These are phyloP conservation scores for Aproaerema taeniolella DNA, from an alignment of 2,888 invertebrate genomes.

Conservation along the genomic window DNA sequence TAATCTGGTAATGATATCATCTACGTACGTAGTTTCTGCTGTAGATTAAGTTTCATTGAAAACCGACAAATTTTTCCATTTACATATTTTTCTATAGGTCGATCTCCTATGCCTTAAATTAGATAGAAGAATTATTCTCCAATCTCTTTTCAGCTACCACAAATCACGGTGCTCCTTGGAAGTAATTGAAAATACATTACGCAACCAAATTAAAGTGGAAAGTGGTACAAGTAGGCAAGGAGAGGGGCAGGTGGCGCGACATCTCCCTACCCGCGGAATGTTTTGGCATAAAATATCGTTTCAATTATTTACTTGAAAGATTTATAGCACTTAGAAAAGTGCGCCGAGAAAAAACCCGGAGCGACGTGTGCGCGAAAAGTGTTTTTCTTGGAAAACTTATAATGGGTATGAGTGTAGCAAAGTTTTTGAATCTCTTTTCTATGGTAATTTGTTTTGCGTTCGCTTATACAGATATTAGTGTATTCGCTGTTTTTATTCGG, in stretches of 20 bases:
- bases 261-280: slow-evolving; percentile 70
- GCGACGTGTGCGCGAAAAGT: slow-evolving; percentile 76
- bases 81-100: too few relatives aligned
- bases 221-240: slow-evolving; percentile 75
- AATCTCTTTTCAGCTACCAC: slow-evolving; percentile 66
- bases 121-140: slow-evolving; percentile 61
- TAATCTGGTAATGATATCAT: too few relatives aligned
- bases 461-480: slow-evolving; percentile 64
- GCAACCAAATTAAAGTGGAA: slow-evolving; percentile 77
- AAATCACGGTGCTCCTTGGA: slow-evolving; percentile 70
- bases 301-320: slow-evolving; percentile 78
- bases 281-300: slow-evolving; percentile 79
- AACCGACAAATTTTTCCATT: too few relatives aligned
- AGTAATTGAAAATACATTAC: slow-evolving; percentile 78
- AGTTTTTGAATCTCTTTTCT: slow-evolving; percentile 73
- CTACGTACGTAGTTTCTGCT: too few relatives aligned
- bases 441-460: slow-evolving; percentile 76
- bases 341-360: slow-evolving; percentile 73
- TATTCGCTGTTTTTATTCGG: slow-evolving; percentile 38
- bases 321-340: slow-evolving; percentile 77
- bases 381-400: slow-evolving; percentile 76
- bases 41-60: too few relatives aligned
- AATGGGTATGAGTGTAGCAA: slow-evolving; percentile 73
- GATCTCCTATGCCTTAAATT: slow-evolving; percentile 58
- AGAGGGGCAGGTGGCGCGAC: slow-evolving; percentile 69